phyloP scores from a whole-genome alignment of 2,888 invertebrate species.

The Anodontia alba region DNA sequence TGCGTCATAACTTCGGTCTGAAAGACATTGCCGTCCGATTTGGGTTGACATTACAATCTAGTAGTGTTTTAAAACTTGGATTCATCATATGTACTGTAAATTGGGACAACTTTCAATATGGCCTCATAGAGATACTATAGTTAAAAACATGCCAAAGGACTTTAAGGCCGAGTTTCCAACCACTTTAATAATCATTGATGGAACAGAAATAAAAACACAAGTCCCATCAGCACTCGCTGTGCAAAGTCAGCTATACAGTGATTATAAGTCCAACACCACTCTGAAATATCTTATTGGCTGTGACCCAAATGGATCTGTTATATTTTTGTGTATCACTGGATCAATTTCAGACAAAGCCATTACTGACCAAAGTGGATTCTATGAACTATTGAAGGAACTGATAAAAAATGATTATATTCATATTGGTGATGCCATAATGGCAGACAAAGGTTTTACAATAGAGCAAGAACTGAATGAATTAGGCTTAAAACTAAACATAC shows the following conservation, averaged over 20 bases:
- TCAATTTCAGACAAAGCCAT: slow-evolving; percentile 43
- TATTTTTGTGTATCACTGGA: slow-evolving; percentile 37
- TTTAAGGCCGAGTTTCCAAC: slow-evolving; percentile 44
- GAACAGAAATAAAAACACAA: slow-evolving; percentile 45
- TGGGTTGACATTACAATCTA: slow-evolving; percentile 18
- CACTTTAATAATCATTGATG: slow-evolving; percentile 42
- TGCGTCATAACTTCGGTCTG: slow-evolving; percentile 25
- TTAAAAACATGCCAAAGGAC: slow-evolving; percentile 44
- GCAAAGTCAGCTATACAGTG: slow-evolving; percentile 42
- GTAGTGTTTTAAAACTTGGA: slow-evolving; percentile 23
- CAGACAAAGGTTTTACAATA: slow-evolving; percentile 29
- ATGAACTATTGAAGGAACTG: slow-evolving; percentile 24
- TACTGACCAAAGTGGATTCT: slow-evolving; percentile 41
- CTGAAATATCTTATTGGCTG: slow-evolving; percentile 40
- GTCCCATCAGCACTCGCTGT: slow-evolving; percentile 25
- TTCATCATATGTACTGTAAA: slow-evolving; percentile 32
- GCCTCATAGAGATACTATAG: slow-evolving; percentile 43
- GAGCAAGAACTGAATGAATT: slow-evolving; percentile 2
- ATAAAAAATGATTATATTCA: slow-evolving; percentile 19
- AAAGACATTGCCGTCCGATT: slow-evolving; percentile 30
- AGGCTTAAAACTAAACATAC: slow-evolving; percentile 22
- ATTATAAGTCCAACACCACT: slow-evolving; percentile 39
- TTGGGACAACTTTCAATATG: slow-evolving; percentile 33
- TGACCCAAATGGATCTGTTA: slow-evolving; percentile 40
- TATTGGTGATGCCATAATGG: slow-evolving; percentile 25